Conservation (phyloP, 2,888 invertebrate genomes). For the Petrolisthes manimaculis region DNA sequence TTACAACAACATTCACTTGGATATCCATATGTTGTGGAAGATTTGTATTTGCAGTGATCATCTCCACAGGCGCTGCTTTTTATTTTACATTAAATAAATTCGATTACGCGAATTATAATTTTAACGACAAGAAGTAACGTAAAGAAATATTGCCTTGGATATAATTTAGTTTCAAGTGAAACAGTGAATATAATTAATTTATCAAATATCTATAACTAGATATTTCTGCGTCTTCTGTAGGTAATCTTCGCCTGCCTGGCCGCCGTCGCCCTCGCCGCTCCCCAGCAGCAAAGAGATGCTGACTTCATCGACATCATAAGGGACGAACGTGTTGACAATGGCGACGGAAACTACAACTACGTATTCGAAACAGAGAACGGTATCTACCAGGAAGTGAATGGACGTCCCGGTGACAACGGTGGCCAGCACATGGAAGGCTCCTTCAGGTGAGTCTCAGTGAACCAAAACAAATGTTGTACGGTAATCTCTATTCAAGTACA, state of each 20-base stretch:
- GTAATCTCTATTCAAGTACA: background rate
- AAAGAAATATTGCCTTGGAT: no score
- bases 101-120: no score
- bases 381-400: slow-evolving; percentile 26
- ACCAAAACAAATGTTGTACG: background rate
- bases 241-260: slow-evolving; percentile 38
- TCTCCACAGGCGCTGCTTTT: no score
- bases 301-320: slow-evolving; percentile 26
- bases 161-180: no score
- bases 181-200: no score
- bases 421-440: slow-evolving; percentile 25
- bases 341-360: slow-evolving; percentile 44
- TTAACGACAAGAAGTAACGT: no score
- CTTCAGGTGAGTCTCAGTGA: slow-evolving; percentile 32
- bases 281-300: slow-evolving; percentile 4
- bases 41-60: no score
- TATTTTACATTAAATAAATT: no score
- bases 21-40: no score
- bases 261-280: slow-evolving; percentile 38
- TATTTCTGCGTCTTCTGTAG: background rate
- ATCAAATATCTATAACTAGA: no score
- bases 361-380: slow-evolving; percentile 43
- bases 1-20: no score
- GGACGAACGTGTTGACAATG: slow-evolving; percentile 30
- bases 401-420: slow-evolving; percentile 18